Evolutionary conservation across 2,888 invertebrate species (phyloP), one percentile per base, ranked within the genome.

Genomic region (Dusona sp.): DNA sequence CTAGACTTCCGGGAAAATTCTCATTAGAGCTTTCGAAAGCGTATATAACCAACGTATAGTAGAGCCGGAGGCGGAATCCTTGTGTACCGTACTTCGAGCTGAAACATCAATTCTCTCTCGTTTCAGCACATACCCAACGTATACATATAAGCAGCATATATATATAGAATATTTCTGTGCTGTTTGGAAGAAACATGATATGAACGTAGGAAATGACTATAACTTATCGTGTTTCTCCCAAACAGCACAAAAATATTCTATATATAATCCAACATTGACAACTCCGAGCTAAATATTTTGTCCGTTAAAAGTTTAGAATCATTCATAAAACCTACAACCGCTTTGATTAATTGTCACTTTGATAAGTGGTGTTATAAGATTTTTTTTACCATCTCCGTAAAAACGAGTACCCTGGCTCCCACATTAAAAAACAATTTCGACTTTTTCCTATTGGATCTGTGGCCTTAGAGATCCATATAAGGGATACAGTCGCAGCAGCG

Each of bases 1-100:
- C 67, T 79, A 70, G 84, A 84, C 86, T 84, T 82, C 84, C 86
- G 75, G 86, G 61, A 29, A 81, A 86, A 81, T 72, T 83, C 86
- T 86, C 83, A 86, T 86, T 86, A 86, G 86, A 73, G 80, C 83
- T 81, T 83, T 75, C 25, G 22, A 78, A 48, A 78, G 25, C 61
- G 61, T 61, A 78, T 54, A 80, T 73, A 80, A 72, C 48, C 61
- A 67, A 68, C 54, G 67, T 8, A 38, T 13, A 61, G 29, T 29
- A n/a, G 22, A 77, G 42, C 45, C 72, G 65, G 38, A 48, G 74
- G 65, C 81, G 33, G 42, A n/a, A 81, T 80, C 77, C 72, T 67
- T 72, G 48, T 70, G 77, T 61, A 75, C 45, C 64, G 77, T 61
- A 75, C 45, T 61, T 48, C 65, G 78, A 64, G 29, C 67, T 57